phyloP scores from a whole-genome alignment of 2,113 vertebrate genomes.

The Argyrosomus japonicus region DNA sequence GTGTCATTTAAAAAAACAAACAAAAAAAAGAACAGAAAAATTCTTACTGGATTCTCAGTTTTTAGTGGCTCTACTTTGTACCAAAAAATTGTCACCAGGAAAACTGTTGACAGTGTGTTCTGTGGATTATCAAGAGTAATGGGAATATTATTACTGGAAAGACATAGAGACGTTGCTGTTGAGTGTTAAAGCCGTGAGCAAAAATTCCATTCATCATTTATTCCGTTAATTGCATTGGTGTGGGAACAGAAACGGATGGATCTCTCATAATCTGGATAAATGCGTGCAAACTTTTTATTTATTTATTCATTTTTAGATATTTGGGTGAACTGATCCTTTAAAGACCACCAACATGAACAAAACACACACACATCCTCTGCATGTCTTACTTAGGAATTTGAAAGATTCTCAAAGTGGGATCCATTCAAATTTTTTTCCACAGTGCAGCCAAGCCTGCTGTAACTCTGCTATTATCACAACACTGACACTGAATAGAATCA shows the following conservation, averaged over 20 bases:
- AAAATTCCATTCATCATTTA: conserved; percentile 36
- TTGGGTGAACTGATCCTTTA: not conserved
- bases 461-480: conserved; percentile 12
- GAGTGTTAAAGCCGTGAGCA: conserved; percentile 27
- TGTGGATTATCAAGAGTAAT: conserved; percentile 18
- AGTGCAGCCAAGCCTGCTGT: not conserved
- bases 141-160: conserved; percentile 25
- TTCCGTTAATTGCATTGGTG: conserved; percentile 20
- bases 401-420: conserved; percentile 1
- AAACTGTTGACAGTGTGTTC: conserved; percentile 22
- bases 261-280: conserved; percentile 1
- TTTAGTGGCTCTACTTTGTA: conserved; percentile 5
- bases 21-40: too few relatives aligned
- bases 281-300: too few relatives aligned
- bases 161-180: not conserved
- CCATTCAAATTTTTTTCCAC: not conserved
- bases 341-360: not conserved
- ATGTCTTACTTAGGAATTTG: not conserved
- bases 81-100: conserved; percentile 6
- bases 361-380: not conserved
- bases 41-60: not conserved
- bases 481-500: conserved; percentile 10
- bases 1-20: not conserved
- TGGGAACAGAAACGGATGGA: conserved; percentile 4
- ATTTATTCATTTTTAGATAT: not conserved